Conservation (phyloP, 2,797 vertebrate species). For the Ctenochaetus hawaiiensis region DNA sequence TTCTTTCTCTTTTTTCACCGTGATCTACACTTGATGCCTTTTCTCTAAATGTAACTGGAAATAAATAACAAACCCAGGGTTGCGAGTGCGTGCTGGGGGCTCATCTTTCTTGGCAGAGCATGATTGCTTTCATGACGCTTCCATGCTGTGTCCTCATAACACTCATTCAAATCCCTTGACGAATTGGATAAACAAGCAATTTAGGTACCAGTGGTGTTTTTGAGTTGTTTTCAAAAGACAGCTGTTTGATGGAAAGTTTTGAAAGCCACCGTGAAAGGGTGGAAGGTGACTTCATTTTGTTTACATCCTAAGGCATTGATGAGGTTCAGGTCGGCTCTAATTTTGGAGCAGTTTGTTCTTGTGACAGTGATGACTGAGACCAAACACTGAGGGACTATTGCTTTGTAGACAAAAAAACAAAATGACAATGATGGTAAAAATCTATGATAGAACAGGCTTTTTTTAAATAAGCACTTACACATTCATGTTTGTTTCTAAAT, state of each 20-base stretch:
- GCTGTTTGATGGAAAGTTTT: constrained; percentile 49
- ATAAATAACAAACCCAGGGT: constrained; percentile 54
- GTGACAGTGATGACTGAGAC: constrained; percentile 24
- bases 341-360: constrained; percentile 36
- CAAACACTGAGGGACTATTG: neutral
- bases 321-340: constrained; percentile 19
- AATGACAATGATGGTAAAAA: neutral
- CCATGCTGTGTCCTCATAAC: constrained; percentile 55
- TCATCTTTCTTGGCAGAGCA: constrained; percentile 51
- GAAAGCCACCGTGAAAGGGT: neutral
- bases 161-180: constrained; percentile 59
- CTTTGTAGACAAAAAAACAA: neutral
- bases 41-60: constrained; percentile 46
- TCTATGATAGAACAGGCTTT: neutral
- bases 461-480: no score
- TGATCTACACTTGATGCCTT: constrained; percentile 37
- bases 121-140: constrained; percentile 66
- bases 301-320: constrained; percentile 11
- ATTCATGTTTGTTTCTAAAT: neutral
- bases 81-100: constrained; percentile 30
- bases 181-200: constrained; percentile 75
- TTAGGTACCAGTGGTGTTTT: constrained; percentile 28
- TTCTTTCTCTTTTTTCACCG: constrained; percentile 15
- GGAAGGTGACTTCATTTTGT: constrained; percentile 26
- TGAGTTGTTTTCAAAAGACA: constrained; percentile 30